Evolutionary conservation across 2,113 vertebrate genomes (phyloP).

Genomic region (Pseudorectes ferrugineus): DNA sequence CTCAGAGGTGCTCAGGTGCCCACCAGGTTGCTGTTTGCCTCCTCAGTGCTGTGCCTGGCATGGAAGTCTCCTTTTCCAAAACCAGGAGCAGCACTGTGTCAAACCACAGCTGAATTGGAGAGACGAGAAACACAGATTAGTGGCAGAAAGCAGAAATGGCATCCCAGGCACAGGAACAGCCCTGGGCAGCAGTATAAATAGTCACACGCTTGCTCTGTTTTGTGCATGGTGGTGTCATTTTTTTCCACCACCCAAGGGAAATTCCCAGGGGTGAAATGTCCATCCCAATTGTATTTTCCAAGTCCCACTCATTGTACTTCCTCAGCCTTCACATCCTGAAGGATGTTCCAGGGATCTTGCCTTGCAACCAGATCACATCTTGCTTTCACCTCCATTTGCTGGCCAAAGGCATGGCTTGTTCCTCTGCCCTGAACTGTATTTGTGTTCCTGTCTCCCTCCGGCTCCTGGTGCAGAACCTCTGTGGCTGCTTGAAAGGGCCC

Average conservation of each 20-base stretch:
- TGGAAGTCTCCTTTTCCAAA: neutral
- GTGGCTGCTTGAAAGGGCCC: neutral
- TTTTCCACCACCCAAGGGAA: neutral
- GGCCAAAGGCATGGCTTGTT: neutral
- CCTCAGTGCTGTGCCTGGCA: neutral
- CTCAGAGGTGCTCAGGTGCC: neutral
- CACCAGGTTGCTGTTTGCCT: neutral
- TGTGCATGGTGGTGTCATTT: neutral
- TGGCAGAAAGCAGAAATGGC: neutral
- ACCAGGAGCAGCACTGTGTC: neutral
- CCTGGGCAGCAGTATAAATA: slow-evolving; percentile 22
- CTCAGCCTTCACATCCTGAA: neutral
- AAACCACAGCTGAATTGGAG: neutral
- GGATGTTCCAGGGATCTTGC: neutral
- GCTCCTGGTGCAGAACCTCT: neutral
- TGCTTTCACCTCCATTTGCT: neutral
- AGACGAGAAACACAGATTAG: neutral
- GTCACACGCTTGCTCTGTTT: neutral
- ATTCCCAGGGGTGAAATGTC: neutral
- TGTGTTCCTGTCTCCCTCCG: neutral
- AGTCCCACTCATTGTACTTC: neutral
- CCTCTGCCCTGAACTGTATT: neutral
- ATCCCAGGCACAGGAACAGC: slow-evolving; percentile 19
- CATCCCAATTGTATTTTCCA: neutral
- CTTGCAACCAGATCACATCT: neutral